Base-by-base conservation (phyloP, 2,113 vertebrate genomes). In the Lamprotornis superbus region DNA sequence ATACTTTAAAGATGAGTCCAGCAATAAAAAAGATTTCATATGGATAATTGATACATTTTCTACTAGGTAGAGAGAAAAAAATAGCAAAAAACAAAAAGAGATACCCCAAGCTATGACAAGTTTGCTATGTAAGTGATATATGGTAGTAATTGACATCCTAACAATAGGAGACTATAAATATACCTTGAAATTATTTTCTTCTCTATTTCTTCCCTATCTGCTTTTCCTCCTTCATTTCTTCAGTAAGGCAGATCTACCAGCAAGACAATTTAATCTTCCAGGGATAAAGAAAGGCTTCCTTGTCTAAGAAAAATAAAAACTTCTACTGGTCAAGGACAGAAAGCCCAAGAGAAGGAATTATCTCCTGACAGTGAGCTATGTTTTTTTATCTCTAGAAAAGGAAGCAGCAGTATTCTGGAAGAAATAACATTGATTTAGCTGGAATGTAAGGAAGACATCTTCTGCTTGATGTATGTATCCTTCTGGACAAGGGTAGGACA, bases 251-350 rank as follows among this genome's bases (percentile, higher is more conserved):
- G 71, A 93, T 89, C 83, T 93, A 83, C 93, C 78, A 91, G 78
- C 60, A 83, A 93, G 85, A 91, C 94, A 95, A 84, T 95, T 95
- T 96, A 95, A 93, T 94, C 87, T 93, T 93, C 73, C 21, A 3
- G 40, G 70, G 52, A 94, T 80, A 96, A 95, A 94, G 77, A 73
- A 95, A 95, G 40, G 46, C 78, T 70, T 89, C 86, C 63, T 87
- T 83, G 75, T 80, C 90, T 85, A 85, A 85, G 70, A 83, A 92
- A 95, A 93, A 94, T 77, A 95, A 91, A 94, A 95, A 95, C 75
- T 89, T 93, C 87, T 61, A 52, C 81, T 88, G 90, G 92, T 86
- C 89, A 93, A 95, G 90, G 89, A 95, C 70, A 95, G 89, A 90
- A 96, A 95, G 61, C 89, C 94, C 93, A 95, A 90, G 71, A 94